Percentiles rank a stretch among this genome's conserved stretches.
These are phyloP conservation scores for Coendou prehensilis DNA, from an alignment of 2,797 vertebrate species.

Conservation along the genomic window DNA sequence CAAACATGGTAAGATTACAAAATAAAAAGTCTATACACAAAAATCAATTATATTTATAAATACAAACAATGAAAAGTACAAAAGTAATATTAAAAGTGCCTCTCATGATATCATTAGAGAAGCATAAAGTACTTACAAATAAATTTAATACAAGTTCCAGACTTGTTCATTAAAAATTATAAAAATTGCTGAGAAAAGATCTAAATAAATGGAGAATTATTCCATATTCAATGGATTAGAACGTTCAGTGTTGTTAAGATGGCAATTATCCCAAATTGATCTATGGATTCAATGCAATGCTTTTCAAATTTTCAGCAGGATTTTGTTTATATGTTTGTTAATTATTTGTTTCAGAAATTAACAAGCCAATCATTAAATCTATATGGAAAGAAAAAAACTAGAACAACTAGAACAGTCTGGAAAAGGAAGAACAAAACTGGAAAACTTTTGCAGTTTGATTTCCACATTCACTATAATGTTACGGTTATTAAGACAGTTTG, in stretches of 20 bases:
- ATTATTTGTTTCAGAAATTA: background rate
- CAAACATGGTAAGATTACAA: background rate
- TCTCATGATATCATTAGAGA: slow-evolving; percentile 22
- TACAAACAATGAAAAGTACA: background rate
- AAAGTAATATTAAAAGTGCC: slow-evolving; percentile 32
- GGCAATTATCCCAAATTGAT: background rate
- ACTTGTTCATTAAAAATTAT: background rate
- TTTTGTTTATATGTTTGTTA: background rate
- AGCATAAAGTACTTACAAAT: background rate
- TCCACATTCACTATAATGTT: background rate
- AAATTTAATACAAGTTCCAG: background rate
- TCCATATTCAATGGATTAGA: background rate
- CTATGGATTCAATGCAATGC: background rate
- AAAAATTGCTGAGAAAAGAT: background rate
- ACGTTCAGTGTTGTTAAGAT: background rate
- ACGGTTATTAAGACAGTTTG: background rate
- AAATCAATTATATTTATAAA: slow-evolving; percentile 1
- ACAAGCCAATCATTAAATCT: background rate
- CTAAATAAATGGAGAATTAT: slow-evolving; percentile 33
- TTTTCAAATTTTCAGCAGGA: background rate
- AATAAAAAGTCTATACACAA: background rate
- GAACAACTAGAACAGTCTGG: background rate
- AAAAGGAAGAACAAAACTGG: background rate
- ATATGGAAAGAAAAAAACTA: background rate
- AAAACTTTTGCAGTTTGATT: background rate